Evolutionary conservation across 2,797 vertebrate genomes (phyloP), one percentile per base, ranked within the genome.

Genomic region (Anableps anableps): DNA sequence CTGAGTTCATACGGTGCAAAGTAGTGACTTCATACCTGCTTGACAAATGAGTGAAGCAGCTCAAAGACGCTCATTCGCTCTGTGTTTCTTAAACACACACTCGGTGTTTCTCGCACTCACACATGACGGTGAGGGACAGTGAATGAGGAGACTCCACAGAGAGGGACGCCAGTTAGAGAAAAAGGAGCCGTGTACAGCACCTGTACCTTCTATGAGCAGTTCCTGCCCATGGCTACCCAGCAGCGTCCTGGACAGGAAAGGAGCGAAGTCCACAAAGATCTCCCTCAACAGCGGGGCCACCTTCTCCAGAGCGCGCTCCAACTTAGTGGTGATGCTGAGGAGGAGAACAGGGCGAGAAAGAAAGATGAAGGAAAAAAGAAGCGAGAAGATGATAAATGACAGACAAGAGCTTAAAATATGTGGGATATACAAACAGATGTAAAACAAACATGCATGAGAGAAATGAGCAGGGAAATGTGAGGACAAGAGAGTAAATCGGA

Each of bases 151-250:
- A 95, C 95, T 95, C 91, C 94, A 96, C 94, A 96, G 89, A 95
- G 94, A 96, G 68, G 41, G 94, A 95, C 95, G 88, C 95, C 95
- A 95, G 93, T 90, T 94, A 96, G 91, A 95, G 90, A 91, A 90
- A 95, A 95, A 94, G 91, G 91, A 94, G 93, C 89, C 94, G 94
- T 94, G 95, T 96, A 96, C 96, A 96, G 96, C 95, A 96, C 95
- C 96, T 96, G 95, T 96, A 99, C 98, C 99, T 99, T 99, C 99
- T 95, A 99, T 99, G 95, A 99, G 96, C 92, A 99, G 96, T 88
- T 99, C 99, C 96, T 99, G 99, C 95, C 99, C 99, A 91, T 99
- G 99, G 94, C 98, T 99, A 92, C 98, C 99, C 94, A 99, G 94
- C 90, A 99, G 94, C 2, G 99, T 99, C 89, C 98, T 96, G 70